Evolutionary conservation across 2,113 vertebrate genomes (phyloP).

Genomic region (Leucoraja erinaceus): DNA sequence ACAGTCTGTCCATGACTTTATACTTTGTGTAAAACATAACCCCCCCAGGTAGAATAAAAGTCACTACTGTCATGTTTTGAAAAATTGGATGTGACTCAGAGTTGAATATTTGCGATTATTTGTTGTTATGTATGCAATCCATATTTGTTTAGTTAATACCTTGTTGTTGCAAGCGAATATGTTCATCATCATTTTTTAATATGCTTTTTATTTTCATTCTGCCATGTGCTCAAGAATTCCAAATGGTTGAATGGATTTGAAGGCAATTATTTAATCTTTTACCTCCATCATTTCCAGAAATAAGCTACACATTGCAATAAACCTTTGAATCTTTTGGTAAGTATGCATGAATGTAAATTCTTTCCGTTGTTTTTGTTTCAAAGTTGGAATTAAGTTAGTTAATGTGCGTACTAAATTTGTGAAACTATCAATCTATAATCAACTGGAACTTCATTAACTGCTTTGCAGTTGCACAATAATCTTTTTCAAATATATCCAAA

Average conservation of each 20-base stretch:
- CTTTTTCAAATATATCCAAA: background rate
- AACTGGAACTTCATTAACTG: background rate
- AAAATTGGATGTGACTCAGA: background rate
- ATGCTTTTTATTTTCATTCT: background rate
- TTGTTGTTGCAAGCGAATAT: background rate
- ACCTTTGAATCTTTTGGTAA: no score
- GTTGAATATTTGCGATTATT: background rate
- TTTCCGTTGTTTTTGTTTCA: background rate
- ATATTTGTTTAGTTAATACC: background rate
- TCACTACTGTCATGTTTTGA: no score
- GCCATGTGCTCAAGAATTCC: background rate
- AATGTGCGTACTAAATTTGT: background rate
- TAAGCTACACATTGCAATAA: background rate
- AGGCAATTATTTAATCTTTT: background rate
- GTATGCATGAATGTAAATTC: background rate
- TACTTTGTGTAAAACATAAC: no score
- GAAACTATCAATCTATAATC: background rate
- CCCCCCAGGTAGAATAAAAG: no score
- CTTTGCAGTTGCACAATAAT: background rate
- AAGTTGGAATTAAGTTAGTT: background rate
- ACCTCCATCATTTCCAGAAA: background rate
- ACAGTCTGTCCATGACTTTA: no score
- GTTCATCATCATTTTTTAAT: background rate
- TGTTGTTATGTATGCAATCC: background rate
- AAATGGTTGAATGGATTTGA: background rate